Conservation (phyloP, 2,113 vertebrate genomes). For the Poeciliopsis turrubarensis region DNA sequence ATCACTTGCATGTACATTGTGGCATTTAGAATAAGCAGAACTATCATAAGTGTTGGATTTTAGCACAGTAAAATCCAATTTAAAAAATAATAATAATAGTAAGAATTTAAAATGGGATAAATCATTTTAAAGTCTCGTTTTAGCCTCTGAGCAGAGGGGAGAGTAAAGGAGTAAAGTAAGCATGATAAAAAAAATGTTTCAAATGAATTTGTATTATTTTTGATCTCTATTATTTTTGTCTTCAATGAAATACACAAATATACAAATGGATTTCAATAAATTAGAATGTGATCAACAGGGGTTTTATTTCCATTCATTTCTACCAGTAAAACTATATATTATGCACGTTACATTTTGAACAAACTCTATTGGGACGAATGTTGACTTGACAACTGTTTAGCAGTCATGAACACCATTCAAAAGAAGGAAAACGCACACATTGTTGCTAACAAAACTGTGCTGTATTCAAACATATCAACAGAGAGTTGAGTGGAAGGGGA, state of each 20-base stretch:
- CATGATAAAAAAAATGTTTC: neutral
- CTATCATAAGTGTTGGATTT: slow-evolving; percentile 48
- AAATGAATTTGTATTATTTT: neutral
- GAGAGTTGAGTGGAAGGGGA: too few species aligned
- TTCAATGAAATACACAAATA: neutral
- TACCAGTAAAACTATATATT: neutral
- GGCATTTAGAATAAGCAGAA: slow-evolving; percentile 20
- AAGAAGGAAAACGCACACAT: neutral
- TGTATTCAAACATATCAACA: too few species aligned
- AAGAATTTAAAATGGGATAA: slow-evolving; percentile 46
- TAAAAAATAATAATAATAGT: slow-evolving; percentile 14
- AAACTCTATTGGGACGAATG: neutral
- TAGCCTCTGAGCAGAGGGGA: slow-evolving; percentile 38
- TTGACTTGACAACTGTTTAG: neutral
- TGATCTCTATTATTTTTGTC: neutral
- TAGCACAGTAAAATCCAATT: slow-evolving; percentile 51
- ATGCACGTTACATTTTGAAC: neutral
- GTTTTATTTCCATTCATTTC: neutral
- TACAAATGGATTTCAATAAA: neutral
- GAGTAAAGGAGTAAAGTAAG: neutral
- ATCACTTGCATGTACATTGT: slow-evolving; percentile 51
- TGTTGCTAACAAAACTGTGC: too few species aligned
- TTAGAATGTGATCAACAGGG: neutral
- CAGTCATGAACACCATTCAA: neutral
- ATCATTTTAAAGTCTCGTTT: slow-evolving; percentile 52